Base-by-base conservation (phyloP, 2,797 vertebrate genomes). In the Poeciliopsis turneri region DNA sequence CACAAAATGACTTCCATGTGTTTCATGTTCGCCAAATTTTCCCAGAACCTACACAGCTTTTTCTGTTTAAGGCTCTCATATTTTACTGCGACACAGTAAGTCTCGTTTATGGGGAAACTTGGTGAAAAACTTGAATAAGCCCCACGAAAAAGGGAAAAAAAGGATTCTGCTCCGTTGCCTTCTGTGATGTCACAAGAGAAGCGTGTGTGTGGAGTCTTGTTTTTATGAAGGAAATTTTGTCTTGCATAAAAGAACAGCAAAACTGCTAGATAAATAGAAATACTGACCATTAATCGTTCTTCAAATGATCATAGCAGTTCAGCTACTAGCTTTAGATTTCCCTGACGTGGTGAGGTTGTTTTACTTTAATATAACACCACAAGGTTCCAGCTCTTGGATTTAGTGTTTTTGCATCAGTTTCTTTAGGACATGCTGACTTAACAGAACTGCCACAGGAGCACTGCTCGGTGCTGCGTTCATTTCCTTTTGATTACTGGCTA, bases 401-500 rank as follows among this genome's bases (percentile, higher is more conserved):
- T n/a, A 45, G 11, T 45, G 12, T n/a, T 70, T 46, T 28, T 71
- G 76, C 61, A 75, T 61, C 71, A 72, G 72, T 28, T 23, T 80
- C 20, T 49, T 51, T 88, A 72, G 71, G 53, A 81, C 55, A 74
- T 8, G 72, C 0, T 70, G 77, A 81, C 55, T 51, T 79, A 77
- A 78, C 64, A 49, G 64, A 70, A 75, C 12, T 23, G 53, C 47
- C 57, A 70, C 43, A 71, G 81, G 86, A 73, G 30, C 43, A 23
- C 18, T 33, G 72, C 74, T 5, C 36, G 11, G 55, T 6, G 11
- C 78, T 77, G 79, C 49, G 75, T 80, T 88, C 49, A 86, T 89
- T 86, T 85, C 74, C 80, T 68, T 80, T 57, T 77, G 84, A 75
- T 86, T 90, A 82, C 91, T 80, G 82, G 76, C 79, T 46, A 84